Conservation (phyloP, 1,140 invertebrate genomes). For the Drosophila melanogaster region Release_6_plus_ISO1_MT NT_033779.5:7917501-7918000, state of each 20-base stretch:
- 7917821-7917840: slow-evolving; percentile 73
- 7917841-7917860: slow-evolving; percentile 48
- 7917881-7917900: slow-evolving; percentile 46
- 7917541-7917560: slow-evolving; percentile 34
- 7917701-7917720: slow-evolving; percentile 72
- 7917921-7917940: slow-evolving; percentile 6
- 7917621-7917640: slow-evolving; percentile 22
- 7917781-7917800: slow-evolving; percentile 82
- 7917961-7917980: slow-evolving; percentile 3
- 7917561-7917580: slow-evolving; percentile 37
- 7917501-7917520: slow-evolving; percentile 37
- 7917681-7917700: slow-evolving; percentile 80
- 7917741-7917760: slow-evolving; percentile 28
- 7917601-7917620: slow-evolving; percentile 14
- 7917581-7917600: neutral
- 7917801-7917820: slow-evolving; percentile 51
- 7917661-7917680: slow-evolving; percentile 69
- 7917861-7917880: slow-evolving; percentile 5
- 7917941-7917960: slow-evolving; percentile 69
- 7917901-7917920: slow-evolving; percentile 44
- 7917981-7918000: slow-evolving; percentile 60
- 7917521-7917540: slow-evolving; percentile 1
- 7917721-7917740: slow-evolving; percentile 66
- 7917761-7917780: slow-evolving; percentile 73
- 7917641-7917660: slow-evolving; percentile 63